Percentiles rank a stretch among this genome's conserved stretches.
Evolutionary conservation across 2,888 invertebrate genomes (phyloP).

Genomic region (Phyto melanocephala): DNA sequence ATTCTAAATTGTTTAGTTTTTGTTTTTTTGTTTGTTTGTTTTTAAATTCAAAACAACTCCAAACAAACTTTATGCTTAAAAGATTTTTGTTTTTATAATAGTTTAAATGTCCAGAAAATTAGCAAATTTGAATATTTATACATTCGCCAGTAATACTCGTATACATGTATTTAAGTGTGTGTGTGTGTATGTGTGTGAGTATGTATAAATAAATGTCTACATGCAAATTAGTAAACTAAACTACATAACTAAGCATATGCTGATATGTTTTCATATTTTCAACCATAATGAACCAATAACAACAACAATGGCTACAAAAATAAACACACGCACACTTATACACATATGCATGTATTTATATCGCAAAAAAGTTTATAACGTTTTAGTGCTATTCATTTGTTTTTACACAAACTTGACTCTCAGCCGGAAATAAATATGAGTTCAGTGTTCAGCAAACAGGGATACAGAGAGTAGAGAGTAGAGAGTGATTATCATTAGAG

Average conservation of each 20-base stretch:
- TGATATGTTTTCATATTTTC: slow-evolving; percentile 32
- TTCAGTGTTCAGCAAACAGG: background rate
- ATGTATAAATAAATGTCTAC: background rate
- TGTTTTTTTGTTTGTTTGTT: too few relatives aligned
- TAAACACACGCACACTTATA: background rate
- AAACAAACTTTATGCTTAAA: slow-evolving; percentile 46
- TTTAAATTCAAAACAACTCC: slow-evolving; percentile 30
- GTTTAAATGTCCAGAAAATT: slow-evolving; percentile 65
- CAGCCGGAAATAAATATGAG: slow-evolving; percentile 34
- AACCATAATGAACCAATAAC: slow-evolving; percentile 26
- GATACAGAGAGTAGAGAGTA: background rate
- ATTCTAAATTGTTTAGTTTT: too few relatives aligned
- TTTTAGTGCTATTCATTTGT: slow-evolving; percentile 16
- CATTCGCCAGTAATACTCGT: background rate
- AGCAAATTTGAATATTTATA: slow-evolving; percentile 51
- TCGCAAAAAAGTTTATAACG: background rate
- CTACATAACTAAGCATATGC: background rate
- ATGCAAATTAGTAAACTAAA: slow-evolving; percentile 9
- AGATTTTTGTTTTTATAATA: slow-evolving; percentile 47
- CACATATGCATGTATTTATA: background rate
- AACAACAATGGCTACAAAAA: background rate
- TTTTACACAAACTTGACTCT: slow-evolving; percentile 8
- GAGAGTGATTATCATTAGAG: background rate
- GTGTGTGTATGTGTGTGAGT: background rate
- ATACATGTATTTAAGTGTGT: background rate